phyloP scores from a whole-genome alignment of 2,113 vertebrate species.

The Bujurquina vittata region DNA sequence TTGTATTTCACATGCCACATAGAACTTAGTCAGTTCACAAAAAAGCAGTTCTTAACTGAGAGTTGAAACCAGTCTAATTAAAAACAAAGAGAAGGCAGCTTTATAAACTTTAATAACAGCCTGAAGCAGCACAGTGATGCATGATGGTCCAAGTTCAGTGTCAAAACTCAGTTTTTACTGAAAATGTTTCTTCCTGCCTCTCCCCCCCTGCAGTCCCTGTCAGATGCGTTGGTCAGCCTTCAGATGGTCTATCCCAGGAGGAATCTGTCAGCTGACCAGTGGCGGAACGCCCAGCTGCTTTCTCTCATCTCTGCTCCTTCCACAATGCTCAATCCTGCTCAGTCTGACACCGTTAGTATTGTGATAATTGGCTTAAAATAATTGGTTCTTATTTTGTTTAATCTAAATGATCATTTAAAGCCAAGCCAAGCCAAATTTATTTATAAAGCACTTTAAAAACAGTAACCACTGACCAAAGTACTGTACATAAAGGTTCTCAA shows the following conservation, averaged over 20 bases:
- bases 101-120: not conserved
- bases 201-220: constrained; percentile 86
- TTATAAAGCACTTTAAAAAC: too few species aligned
- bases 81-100: not conserved
- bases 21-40: not conserved
- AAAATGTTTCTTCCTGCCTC: not conserved
- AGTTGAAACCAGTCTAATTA: not conserved
- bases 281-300: constrained; percentile 97
- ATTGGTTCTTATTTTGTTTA: not conserved
- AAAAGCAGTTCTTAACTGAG: not conserved
- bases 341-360: constrained; percentile 89
- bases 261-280: constrained; percentile 98
- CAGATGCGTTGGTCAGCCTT: constrained; percentile 94
- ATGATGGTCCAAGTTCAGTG: not conserved
- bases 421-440: too few species aligned
- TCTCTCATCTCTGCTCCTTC: constrained; percentile 97
- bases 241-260: constrained; percentile 98
- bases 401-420: not conserved
- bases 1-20: not conserved
- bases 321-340: constrained; percentile 98
- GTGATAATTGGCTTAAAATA: not conserved
- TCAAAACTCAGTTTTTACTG: not conserved
- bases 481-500: too few species aligned
- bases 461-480: too few species aligned
- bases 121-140: too few species aligned